Base-by-base conservation (phyloP, 2,888 invertebrate species). In the Apodemia zela region DNA sequence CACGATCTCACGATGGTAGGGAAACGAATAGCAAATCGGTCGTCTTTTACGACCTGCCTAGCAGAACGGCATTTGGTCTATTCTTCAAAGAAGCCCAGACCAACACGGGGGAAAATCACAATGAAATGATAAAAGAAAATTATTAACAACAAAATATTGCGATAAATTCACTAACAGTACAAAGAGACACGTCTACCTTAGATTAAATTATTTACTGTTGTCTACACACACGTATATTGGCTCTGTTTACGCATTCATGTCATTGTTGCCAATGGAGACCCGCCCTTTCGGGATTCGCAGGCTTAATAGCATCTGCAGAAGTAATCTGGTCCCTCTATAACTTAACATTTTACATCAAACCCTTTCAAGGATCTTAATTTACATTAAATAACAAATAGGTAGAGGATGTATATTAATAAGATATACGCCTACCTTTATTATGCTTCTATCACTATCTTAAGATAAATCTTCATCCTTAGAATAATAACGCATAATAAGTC, bases 211-310 rank as follows among this genome's bases (percentile, higher is more conserved):
- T 51, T 51, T 51, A 51, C 51, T 13, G 51, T 54, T 25, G 25
- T 6, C 29, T 29, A 29, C 25, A 25, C 4, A 54, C 54, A 15
- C 21, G 54, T 18, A 54, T 54, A 54, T 54, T 54, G 29, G 29
- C 6, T 54, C 29, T 25, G 54, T 62, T 62, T 57, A 62, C 54
- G 21, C 29, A 38, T 38, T 38, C 42, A 38, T 57, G 57, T 62
- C 60, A 45, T 60, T 60, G 60, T 45, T 60, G 10, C 45, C 25
- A 21, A 25, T 29, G 25, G 42, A 47, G 29, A 45, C 60, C 60
- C 54, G 54, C 54, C 54, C 47, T 57, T 62, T 62, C 29, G 33
- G 63, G 47, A 63, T 47, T 59, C 47, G 33, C 61, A 42, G 62
- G 58, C 29, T 33, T 59, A 59, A 63, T 63, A 33, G 59, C 63